Evolutionary conservation across 2,888 invertebrate genomes (phyloP).

Genomic region (Actias luna): DNA sequence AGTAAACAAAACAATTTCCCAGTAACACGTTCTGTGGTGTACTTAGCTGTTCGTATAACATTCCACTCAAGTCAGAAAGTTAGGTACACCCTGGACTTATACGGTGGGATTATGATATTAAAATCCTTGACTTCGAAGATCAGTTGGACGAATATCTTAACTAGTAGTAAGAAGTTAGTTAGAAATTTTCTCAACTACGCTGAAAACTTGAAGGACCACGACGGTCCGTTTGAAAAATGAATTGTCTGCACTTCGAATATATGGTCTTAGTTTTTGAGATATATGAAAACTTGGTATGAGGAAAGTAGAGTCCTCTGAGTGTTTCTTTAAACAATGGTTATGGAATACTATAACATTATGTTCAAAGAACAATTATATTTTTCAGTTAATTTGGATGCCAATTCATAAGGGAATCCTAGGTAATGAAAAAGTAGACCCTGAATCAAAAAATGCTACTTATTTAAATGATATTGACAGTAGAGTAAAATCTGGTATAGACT

Average conservation of each 20-base stretch:
- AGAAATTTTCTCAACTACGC: conserved; percentile 45
- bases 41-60: background rate
- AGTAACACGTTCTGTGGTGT: background rate
- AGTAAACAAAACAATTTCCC: background rate
- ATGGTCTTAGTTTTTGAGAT: conserved; percentile 65
- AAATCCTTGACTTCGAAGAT: conserved; percentile 40
- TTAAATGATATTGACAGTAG: too few species aligned
- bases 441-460: too few species aligned
- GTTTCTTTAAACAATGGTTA: background rate
- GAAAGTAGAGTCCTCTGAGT: background rate
- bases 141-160: conserved; percentile 68
- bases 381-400: too few species aligned
- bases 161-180: conserved; percentile 58
- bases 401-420: too few species aligned
- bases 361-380: too few species aligned
- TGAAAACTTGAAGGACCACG: conserved; percentile 35
- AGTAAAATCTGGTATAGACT: too few species aligned
- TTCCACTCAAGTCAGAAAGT: conserved; percentile 11
- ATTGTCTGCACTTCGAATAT: conserved; percentile 77
- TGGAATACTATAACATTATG: background rate
- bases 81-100: conserved; percentile 33
- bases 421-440: too few species aligned
- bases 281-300: conserved; percentile 45
- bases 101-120: conserved; percentile 62
- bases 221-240: conserved; percentile 74